Base-by-base conservation (phyloP, 2,888 invertebrate species). In the Tortrix viridana region DNA sequence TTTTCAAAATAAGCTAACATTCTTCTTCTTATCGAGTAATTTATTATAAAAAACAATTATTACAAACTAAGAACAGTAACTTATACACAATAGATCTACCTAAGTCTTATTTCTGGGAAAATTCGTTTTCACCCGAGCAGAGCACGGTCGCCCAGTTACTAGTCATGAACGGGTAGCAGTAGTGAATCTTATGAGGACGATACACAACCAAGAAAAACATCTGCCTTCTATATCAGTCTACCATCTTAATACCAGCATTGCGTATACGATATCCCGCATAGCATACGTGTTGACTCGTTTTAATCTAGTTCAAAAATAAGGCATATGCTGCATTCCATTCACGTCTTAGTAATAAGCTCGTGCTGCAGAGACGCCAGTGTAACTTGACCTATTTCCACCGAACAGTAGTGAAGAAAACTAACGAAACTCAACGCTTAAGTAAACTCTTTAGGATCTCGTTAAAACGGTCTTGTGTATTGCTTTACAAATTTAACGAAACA, bases 321-420 rank as follows among this genome's bases (percentile, higher is more conserved):
- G 22, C 62, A 68, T 66, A 57, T 72, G 70, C 69, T 60, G 67
- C 68, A 80, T 79, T 79, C 77, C 59, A 64, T 19, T 58, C 74
- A 73, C 77, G 77, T 79, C 55, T 62, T 70, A 67, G 74, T 74
- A 70, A 65, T 71, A 68, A 74, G 74, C 77, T 74, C 69, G 71
- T 72, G 71, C 72, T 55, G 16, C 47, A n/a, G n/a, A n/a, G 49
- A 41, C 50, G 52, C 68, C 68, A 71, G 48, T 53, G 53, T 69
- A 68, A 50, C 59, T 54, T 56, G 63, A 57, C 23, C 66, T 38
- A 18, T 43, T 14, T 37, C 26, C 61, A 60, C 63, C 7, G 18
- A 65, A 57, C 55, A 50, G 60, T 46, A 60, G 54, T 44, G 37
- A 48, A 50, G 23, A 22, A 20, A 19, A 44, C 69, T 68, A 55